Conservation (phyloP, 1,140 invertebrate genomes). For the Heliconius melpomene region DNA sequence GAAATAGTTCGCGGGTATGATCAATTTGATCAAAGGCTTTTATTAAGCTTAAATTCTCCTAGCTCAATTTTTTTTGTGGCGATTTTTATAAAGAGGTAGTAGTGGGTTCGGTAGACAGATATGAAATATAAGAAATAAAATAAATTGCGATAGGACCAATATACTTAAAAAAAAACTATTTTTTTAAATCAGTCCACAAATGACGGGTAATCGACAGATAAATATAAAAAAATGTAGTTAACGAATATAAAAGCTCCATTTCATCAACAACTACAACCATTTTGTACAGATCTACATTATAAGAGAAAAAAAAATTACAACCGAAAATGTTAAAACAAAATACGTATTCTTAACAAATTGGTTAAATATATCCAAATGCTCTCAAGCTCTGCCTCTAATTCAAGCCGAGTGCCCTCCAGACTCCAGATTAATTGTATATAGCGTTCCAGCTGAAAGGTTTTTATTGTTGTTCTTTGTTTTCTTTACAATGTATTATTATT, state of each 20-base stretch:
- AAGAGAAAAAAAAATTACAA: neutral
- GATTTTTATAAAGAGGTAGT: neutral
- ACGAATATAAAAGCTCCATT: too few relatives aligned
- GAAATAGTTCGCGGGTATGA: slow-evolving; percentile 10
- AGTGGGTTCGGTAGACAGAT: too few relatives aligned
- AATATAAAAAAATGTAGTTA: too few relatives aligned
- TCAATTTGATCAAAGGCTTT: slow-evolving; percentile 2
- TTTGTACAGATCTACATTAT: too few relatives aligned
- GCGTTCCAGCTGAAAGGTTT: slow-evolving; percentile 12
- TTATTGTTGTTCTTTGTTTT: slow-evolving; percentile 16
- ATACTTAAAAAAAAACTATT: too few relatives aligned
- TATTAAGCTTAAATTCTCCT: neutral
- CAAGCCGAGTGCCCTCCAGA: slow-evolving; percentile 12
- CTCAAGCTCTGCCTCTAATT: slow-evolving; percentile 3
- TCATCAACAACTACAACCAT: too few relatives aligned
- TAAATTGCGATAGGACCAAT: too few relatives aligned
- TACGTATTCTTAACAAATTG: neutral
- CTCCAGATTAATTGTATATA: slow-evolving; percentile 13
- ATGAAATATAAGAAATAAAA: too few relatives aligned
- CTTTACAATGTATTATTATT: slow-evolving; percentile 9
- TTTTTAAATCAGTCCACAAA: too few relatives aligned
- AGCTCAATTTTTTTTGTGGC: neutral
- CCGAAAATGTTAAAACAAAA: neutral
- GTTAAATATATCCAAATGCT: slow-evolving; percentile 8
- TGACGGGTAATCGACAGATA: too few relatives aligned